These are phyloP conservation scores for human (Homo sapiens) DNA, from an alignment of 2,113 vertebrate genomes.

Conservation along the genomic window GRCh38 chr6:21074501-21075000, in stretches of 20 bases:
- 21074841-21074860: too few relatives aligned
- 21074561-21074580: not conserved
- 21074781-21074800: not conserved
- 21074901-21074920: too few relatives aligned
- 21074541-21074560: not conserved
- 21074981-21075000: too few relatives aligned
- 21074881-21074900: too few relatives aligned
- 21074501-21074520: not conserved
- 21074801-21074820: too few relatives aligned
- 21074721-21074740: not conserved
- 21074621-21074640: not conserved
- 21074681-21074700: not conserved
- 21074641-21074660: not conserved
- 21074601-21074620: not conserved
- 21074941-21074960: too few relatives aligned
- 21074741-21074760: not conserved
- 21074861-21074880: too few relatives aligned
- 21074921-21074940: too few relatives aligned
- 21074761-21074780: not conserved
- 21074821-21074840: too few relatives aligned
- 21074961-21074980: too few relatives aligned
- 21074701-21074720: not conserved
- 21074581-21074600: not conserved
- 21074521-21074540: not conserved
- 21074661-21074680: conserved; percentile 22